Percentiles rank a stretch among this genome's conserved stretches.
These are phyloP conservation scores for Chelidonichthys spinosus DNA, from an alignment of 2,797 vertebrate genomes.

Conservation along the genomic window DNA sequence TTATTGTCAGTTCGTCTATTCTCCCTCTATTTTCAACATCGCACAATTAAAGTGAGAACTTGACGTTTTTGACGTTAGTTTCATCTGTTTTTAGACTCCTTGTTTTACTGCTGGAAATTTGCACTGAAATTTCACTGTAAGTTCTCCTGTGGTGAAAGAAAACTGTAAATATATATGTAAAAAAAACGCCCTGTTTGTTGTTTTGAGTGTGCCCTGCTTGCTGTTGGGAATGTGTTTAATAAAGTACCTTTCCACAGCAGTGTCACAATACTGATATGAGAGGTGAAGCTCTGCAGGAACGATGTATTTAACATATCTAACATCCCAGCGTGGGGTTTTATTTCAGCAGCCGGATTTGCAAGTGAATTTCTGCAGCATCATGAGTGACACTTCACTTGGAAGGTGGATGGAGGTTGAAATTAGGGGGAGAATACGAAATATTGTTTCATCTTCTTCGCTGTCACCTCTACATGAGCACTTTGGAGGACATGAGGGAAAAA, in stretches of 20 bases:
- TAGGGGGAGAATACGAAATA: conserved; percentile 1
- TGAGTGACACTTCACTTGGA: conserved; percentile 18
- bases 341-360: conserved; percentile 4
- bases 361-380: conserved; percentile 21
- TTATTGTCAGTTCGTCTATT: conserved; percentile 36
- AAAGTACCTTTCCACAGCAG: conserved; percentile 12
- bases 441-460: conserved; percentile 8
- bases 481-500: not conserved
- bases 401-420: conserved; percentile 13
- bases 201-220: not conserved
- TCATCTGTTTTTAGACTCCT: conserved; percentile 12
- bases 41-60: not conserved
- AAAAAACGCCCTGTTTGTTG: conserved; percentile 7
- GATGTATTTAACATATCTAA: conserved; percentile 40
- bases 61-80: not conserved
- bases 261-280: conserved; percentile 38
- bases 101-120: conserved; percentile 1
- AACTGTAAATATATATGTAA: not conserved
- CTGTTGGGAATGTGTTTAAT: conserved; percentile 24
- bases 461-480: not conserved
- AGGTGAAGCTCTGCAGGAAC: conserved; percentile 16
- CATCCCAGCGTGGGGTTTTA: not conserved
- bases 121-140: conserved; percentile 19
- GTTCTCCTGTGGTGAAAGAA: conserved; percentile 5
- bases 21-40: conserved; percentile 3